Conservation (phyloP, 1,140 invertebrate species). For the Ruditapes philippinarum region DNA sequence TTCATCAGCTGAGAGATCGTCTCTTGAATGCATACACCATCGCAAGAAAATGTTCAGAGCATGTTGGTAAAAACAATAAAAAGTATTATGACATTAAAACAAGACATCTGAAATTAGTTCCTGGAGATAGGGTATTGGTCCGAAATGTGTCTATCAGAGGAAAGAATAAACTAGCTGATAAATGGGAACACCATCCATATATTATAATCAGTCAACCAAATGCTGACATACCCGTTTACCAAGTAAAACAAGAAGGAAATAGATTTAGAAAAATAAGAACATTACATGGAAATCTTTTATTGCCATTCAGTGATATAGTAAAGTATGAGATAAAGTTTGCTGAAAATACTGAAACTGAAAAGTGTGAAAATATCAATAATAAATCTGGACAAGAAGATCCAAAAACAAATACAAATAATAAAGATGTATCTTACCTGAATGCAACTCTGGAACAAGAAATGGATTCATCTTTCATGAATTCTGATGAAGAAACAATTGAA, state of each 20-base stretch:
- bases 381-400: too few species aligned
- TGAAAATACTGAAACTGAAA: too few species aligned
- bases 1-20: neutral
- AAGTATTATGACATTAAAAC: neutral
- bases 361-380: too few species aligned
- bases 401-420: too few species aligned
- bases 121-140: neutral
- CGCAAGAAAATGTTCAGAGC: neutral
- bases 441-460: too few species aligned
- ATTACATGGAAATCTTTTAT: conserved; percentile 14
- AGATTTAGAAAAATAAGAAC: conserved; percentile 6
- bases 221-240: conserved; percentile 1
- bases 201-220: neutral
- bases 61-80: neutral
- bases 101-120: neutral
- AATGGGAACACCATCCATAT: conserved; percentile 11
- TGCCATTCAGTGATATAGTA: too few species aligned
- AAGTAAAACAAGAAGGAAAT: conserved; percentile 11
- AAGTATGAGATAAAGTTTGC: too few species aligned
- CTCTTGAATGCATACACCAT: neutral
- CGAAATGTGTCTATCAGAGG: neutral
- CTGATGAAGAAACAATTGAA: too few species aligned
- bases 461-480: too few species aligned
- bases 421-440: too few species aligned
- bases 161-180: conserved; percentile 37